These are phyloP conservation scores for Oscheius sp. DNA, from an alignment of 2,888 invertebrate species.

Conservation along the genomic window DNA sequence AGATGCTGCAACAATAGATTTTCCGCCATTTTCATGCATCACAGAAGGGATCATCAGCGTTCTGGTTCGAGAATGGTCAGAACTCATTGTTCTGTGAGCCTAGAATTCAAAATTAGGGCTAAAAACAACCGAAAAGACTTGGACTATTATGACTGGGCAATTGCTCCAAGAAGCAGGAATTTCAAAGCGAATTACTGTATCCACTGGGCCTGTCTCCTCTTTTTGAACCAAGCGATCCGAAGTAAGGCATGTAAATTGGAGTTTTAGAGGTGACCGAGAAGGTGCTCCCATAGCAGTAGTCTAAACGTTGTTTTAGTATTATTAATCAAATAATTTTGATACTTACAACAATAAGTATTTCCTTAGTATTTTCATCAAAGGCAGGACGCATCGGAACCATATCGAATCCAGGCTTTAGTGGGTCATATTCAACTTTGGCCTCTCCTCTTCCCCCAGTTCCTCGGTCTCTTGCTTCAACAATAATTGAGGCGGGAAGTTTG, in stretches of 20 bases:
- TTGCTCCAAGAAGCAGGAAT: slow-evolving; percentile 9
- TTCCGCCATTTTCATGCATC: neutral
- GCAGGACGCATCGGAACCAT: slow-evolving; percentile 46
- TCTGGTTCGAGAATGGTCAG: slow-evolving; percentile 7
- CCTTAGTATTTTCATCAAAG: slow-evolving; percentile 21
- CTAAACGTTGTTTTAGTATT: slow-evolving; percentile 17
- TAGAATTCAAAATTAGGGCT: too few species aligned
- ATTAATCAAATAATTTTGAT: neutral
- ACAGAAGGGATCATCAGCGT: slow-evolving; percentile 25
- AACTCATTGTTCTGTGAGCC: neutral
- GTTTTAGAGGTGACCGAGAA: neutral
- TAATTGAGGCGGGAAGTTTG: slow-evolving; percentile 6
- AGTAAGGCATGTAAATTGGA: slow-evolving; percentile 23
- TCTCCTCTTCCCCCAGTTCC: slow-evolving; percentile 45
- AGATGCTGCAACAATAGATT: slow-evolving; percentile 5
- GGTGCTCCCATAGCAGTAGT: slow-evolving; percentile 7
- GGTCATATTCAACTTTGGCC: slow-evolving; percentile 36
- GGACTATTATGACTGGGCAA: slow-evolving; percentile 24
- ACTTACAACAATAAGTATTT: slow-evolving; percentile 36
- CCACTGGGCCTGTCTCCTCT: neutral
- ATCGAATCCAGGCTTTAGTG: slow-evolving; percentile 44
- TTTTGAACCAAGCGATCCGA: neutral
- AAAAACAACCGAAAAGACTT: slow-evolving; percentile 1
- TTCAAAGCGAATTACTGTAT: slow-evolving; percentile 11
- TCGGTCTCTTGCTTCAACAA: slow-evolving; percentile 40